phyloP scores from a whole-genome alignment of 2,113 vertebrate genomes.

The Gallinago undulata region DNA sequence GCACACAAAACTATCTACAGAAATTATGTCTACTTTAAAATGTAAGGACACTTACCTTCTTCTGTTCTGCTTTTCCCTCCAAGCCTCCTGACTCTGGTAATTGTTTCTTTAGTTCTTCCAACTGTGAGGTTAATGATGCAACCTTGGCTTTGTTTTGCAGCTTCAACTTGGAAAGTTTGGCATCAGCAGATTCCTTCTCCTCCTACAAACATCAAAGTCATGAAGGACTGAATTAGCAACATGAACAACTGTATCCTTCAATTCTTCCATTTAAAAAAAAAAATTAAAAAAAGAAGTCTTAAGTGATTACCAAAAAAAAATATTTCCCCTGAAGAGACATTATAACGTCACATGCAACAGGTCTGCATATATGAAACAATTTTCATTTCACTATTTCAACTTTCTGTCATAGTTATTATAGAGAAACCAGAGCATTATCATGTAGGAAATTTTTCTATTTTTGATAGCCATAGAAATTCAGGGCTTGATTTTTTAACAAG shows the following conservation, averaged over 20 bases:
- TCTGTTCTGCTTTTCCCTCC: conserved; percentile 70
- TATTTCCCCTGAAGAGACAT: neutral
- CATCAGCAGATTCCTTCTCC: conserved; percentile 84
- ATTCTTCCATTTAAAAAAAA: neutral
- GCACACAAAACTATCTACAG: neutral
- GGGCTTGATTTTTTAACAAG: neutral
- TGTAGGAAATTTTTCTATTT: neutral
- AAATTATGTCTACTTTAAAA: neutral
- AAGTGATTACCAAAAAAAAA: neutral
- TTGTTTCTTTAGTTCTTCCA: conserved; percentile 85
- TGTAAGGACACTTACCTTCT: conserved; percentile 67
- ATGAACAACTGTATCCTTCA: neutral
- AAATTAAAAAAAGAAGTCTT: neutral
- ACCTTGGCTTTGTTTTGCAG: conserved; percentile 91
- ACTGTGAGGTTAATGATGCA: conserved; percentile 80
- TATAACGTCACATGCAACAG: neutral
- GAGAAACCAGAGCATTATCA: neutral
- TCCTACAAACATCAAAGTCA: conserved; percentile 66
- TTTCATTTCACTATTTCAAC: neutral
- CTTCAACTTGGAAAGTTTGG: conserved; percentile 85
- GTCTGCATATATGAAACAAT: neutral
- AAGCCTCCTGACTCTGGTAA: conserved; percentile 49
- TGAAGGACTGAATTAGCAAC: neutral
- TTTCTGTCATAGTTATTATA: neutral
- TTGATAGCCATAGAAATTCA: neutral